Percentiles rank a stretch among this genome's conserved stretches.
These are phyloP conservation scores for Colletes gigas DNA, from an alignment of 1,140 invertebrate species.

Conservation along the genomic window DNA sequence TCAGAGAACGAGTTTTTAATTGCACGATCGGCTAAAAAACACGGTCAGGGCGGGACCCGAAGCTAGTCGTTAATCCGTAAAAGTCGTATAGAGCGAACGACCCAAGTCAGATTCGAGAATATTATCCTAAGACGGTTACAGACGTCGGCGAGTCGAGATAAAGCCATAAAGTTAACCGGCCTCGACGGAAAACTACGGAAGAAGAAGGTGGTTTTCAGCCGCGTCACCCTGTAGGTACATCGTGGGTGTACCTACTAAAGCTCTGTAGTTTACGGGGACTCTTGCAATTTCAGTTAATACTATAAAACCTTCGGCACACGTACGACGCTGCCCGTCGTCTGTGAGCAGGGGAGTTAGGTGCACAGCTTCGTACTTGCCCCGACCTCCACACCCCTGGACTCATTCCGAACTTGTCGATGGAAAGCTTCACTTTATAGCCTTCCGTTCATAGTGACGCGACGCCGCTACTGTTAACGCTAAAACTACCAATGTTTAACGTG, in stretches of 20 bases:
- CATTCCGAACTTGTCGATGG: conserved; percentile 57
- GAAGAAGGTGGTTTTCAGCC: conserved; percentile 12
- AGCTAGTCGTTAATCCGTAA: too few relatives aligned
- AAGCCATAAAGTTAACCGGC: conserved; percentile 19
- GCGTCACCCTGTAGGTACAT: conserved; percentile 45
- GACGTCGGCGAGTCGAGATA: neutral
- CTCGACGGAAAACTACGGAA: conserved; percentile 19
- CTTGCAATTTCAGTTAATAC: conserved; percentile 77
- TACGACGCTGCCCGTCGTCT: conserved; percentile 32
- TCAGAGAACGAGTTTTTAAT: too few relatives aligned
- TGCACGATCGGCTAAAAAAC: too few relatives aligned
- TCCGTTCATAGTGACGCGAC: conserved; percentile 48
- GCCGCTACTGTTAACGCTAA: neutral
- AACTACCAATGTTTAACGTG: too few relatives aligned
- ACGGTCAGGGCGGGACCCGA: too few relatives aligned
- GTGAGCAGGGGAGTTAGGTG: neutral
- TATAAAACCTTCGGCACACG: conserved; percentile 73
- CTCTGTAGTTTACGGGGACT: conserved; percentile 68
- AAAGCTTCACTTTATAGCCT: conserved; percentile 57
- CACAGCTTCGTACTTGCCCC: conserved; percentile 9
- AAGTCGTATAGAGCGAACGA: neutral
- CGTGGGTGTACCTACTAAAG: conserved; percentile 36
- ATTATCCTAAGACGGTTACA: neutral
- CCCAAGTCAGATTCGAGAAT: neutral
- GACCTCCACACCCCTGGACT: conserved; percentile 33